Base-by-base conservation (phyloP, 1,140 invertebrate species). In the Heliconius hewitsoni region DNA sequence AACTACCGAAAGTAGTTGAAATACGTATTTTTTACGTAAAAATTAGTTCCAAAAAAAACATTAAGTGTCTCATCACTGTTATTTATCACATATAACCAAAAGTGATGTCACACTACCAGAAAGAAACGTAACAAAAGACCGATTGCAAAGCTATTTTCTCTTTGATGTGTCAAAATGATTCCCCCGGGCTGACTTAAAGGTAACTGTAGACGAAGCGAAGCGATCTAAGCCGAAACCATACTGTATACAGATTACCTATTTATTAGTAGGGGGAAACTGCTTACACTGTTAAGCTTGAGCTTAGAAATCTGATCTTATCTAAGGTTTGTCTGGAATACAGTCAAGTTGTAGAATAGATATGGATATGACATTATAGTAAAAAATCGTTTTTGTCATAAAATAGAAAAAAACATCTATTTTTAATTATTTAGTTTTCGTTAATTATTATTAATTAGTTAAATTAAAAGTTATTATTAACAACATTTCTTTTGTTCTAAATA, bases 181-280 rank as follows among this genome's bases (percentile, higher is more conserved):
- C 55, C 55, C 55, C n/a, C n/a, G 19, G 19, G 19, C n/a, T 57
- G 2, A 57, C 55, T 57, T n/a, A 57, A 23, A 57, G 55, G 55
- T 57, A 57, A n/a, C 55, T 57, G 55, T 57, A 23, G 55, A 57
- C 55, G 55, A n/a, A 57, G 18, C 55, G 55, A n/a, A 57, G 5
- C 19, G 55, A 57, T 57, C 55, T 57, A 57, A n/a, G n/a, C 55
- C 8, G 55, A 57, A 57, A 57, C 55, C 55, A 57, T 57, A 57
- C 55, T n/a, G 55, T 57, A 57, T 57, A 57, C 55, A 57, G 55
- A 57, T 57, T 57, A 57, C 55, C 55, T 57, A 57, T 57, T 57
- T 57, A 23, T 57, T 57, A 23, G n/a, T 23, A 37, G n/a, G 19
- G n/a, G 19, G 52, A n/a, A 23, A n/a, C 19, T 57, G n/a, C 19